Evolutionary conservation across 2,888 invertebrate genomes (phyloP).

Genomic region (Hymenopus coronatus): DNA sequence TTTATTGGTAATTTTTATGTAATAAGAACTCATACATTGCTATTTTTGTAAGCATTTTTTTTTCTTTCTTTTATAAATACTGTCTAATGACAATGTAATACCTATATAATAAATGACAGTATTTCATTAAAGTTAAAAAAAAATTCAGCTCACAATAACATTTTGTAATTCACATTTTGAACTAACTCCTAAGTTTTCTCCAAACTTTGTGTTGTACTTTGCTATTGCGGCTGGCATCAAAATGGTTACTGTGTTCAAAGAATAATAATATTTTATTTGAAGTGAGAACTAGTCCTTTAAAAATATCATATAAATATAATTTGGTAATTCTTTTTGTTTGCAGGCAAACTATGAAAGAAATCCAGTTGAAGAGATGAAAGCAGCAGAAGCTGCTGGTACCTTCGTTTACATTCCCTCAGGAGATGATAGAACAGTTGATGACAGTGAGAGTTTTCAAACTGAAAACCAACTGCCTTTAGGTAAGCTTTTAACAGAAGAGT

Average conservation of each 20-base stretch:
- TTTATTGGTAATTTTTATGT: too few species aligned
- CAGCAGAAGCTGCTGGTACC: conserved; percentile 54
- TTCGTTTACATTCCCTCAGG: conserved; percentile 46
- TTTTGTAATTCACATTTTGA: too few species aligned
- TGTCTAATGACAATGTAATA: too few species aligned
- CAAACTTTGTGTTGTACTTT: neutral
- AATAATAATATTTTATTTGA: neutral
- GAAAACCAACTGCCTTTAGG: neutral
- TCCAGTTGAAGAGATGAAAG: conserved; percentile 67
- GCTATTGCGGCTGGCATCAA: neutral
- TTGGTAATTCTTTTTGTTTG: neutral
- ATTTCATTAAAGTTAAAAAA: too few species aligned
- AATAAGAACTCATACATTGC: too few species aligned
- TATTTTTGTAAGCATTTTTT: too few species aligned
- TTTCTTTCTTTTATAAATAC: too few species aligned
- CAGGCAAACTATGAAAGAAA: conserved; percentile 66
- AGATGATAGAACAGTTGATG: conserved; percentile 24
- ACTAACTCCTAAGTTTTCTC: neutral
- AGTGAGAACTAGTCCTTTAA: neutral
- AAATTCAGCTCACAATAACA: too few species aligned
- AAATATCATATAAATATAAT: neutral
- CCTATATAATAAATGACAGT: too few species aligned
- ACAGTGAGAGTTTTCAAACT: neutral
- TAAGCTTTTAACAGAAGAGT: neutral
- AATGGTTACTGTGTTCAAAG: neutral